phyloP scores from a whole-genome alignment of 1,140 invertebrate species.

The Macrotrachela quadricornifera region DNA sequence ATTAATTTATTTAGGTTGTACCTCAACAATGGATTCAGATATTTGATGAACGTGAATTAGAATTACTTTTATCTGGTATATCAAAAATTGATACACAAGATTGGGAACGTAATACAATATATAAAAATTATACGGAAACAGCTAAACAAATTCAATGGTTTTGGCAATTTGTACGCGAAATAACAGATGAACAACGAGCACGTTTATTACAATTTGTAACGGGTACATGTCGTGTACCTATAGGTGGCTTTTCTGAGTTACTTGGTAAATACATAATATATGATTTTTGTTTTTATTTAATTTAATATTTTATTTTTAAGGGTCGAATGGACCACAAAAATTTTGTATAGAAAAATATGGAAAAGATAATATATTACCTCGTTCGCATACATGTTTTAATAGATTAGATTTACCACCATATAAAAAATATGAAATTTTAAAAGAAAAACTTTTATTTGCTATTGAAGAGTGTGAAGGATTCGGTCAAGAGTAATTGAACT shows the following conservation, averaged over 20 bases:
- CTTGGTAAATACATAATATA: not conserved
- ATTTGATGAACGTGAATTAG: slow-evolving; percentile 90
- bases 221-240: slow-evolving; percentile 86
- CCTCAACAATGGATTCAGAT: slow-evolving; percentile 73
- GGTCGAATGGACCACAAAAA: slow-evolving; percentile 68
- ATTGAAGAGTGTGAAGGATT: slow-evolving; percentile 99
- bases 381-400: slow-evolving; percentile 94
- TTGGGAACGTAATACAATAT: slow-evolving; percentile 85
- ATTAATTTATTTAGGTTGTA: slow-evolving; percentile 37
- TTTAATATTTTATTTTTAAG: too few relatives aligned
- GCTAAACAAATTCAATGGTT: slow-evolving; percentile 91
- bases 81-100: slow-evolving; percentile 94
- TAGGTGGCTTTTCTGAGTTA: slow-evolving; percentile 95
- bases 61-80: slow-evolving; percentile 82
- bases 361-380: slow-evolving; percentile 67
- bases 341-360: slow-evolving; percentile 99
- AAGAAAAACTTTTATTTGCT: slow-evolving; percentile 83
- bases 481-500: slow-evolving; percentile 23
- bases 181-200: slow-evolving; percentile 87
- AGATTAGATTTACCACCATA: slow-evolving; percentile 80
- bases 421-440: slow-evolving; percentile 80
- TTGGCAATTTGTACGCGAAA: slow-evolving; percentile 83
- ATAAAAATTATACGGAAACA: slow-evolving; percentile 91
- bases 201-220: slow-evolving; percentile 89
- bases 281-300: not conserved